A percentile compares a stretch with the other conserved stretches of the same genome.
Conservation (phyloP, 2,797 vertebrate species). For the Crenuchus spilurus region DNA sequence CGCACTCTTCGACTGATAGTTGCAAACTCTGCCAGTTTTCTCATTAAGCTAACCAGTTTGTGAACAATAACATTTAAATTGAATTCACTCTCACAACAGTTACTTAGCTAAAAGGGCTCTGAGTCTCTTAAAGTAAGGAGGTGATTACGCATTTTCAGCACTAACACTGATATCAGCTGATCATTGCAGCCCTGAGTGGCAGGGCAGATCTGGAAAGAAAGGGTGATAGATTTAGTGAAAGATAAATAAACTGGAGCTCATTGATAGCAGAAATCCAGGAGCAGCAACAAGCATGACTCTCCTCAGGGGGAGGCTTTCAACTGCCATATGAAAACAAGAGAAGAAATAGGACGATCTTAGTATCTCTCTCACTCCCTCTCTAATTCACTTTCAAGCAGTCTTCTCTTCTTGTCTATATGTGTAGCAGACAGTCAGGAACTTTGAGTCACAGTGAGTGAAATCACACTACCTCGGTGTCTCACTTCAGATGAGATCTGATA, state of each 20-base stretch:
- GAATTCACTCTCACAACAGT: too few relatives aligned
- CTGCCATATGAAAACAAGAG: background rate
- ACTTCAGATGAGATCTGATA: conserved; percentile 30
- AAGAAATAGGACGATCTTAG: conserved; percentile 6
- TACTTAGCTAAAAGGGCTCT: too few relatives aligned
- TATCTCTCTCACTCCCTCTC: background rate
- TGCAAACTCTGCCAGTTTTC: too few relatives aligned
- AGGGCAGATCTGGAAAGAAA: background rate
- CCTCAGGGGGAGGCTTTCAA: background rate
- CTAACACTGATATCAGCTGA: background rate
- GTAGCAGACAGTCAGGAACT: background rate
- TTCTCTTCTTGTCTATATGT: background rate
- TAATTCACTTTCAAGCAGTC: background rate
- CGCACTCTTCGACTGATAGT: too few relatives aligned
- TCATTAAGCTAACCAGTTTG: too few relatives aligned
- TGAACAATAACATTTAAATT: too few relatives aligned
- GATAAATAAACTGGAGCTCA: conserved; percentile 7
- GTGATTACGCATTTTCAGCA: too few relatives aligned
- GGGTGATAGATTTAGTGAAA: background rate
- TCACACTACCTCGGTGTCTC: conserved; percentile 4
- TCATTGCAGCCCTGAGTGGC: conserved; percentile 1
- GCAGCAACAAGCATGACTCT: background rate
- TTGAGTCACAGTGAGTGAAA: conserved; percentile 32
- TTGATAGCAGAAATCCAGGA: conserved; percentile 12
- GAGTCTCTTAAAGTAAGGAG: too few relatives aligned